A percentile compares a stretch with the other conserved stretches of the same genome.
Evolutionary conservation across 2,888 invertebrate genomes (phyloP).

Genomic region (Notodonta ziczac): DNA sequence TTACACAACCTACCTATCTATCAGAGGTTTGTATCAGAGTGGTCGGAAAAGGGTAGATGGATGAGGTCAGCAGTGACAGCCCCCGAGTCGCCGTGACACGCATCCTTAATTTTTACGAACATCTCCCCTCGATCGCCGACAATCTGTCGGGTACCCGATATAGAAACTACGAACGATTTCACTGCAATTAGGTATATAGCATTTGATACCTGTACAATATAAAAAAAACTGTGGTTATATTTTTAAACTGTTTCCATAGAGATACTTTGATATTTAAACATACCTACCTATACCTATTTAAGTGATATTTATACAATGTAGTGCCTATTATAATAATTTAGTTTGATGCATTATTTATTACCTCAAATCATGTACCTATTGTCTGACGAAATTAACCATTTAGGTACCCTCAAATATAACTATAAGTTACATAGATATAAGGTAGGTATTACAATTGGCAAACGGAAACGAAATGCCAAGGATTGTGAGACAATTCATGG

Average conservation of each 20-base stretch:
- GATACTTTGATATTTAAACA: too few relatives aligned
- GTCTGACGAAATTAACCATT: too few relatives aligned
- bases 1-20: background rate
- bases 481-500: slow-evolving; percentile 67
- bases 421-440: background rate
- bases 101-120: slow-evolving; percentile 63
- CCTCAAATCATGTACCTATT: too few relatives aligned
- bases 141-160: slow-evolving; percentile 34
- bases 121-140: slow-evolving; percentile 36
- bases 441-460: slow-evolving; percentile 13
- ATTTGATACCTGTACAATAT: background rate
- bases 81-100: slow-evolving; percentile 61
- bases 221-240: background rate
- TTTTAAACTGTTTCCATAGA: too few relatives aligned
- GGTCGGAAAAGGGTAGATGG: slow-evolving; percentile 67
- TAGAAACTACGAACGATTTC: background rate
- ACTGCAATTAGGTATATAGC: background rate
- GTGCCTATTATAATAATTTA: too few relatives aligned
- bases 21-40: slow-evolving; percentile 7
- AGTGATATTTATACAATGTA: too few relatives aligned
- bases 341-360: too few relatives aligned
- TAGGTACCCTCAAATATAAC: background rate
- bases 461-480: slow-evolving; percentile 50
- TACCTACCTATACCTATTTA: too few relatives aligned
- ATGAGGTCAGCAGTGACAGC: slow-evolving; percentile 67